Evolutionary conservation across 2,113 vertebrate species (phyloP).

Genomic region (Bucco capensis): DNA sequence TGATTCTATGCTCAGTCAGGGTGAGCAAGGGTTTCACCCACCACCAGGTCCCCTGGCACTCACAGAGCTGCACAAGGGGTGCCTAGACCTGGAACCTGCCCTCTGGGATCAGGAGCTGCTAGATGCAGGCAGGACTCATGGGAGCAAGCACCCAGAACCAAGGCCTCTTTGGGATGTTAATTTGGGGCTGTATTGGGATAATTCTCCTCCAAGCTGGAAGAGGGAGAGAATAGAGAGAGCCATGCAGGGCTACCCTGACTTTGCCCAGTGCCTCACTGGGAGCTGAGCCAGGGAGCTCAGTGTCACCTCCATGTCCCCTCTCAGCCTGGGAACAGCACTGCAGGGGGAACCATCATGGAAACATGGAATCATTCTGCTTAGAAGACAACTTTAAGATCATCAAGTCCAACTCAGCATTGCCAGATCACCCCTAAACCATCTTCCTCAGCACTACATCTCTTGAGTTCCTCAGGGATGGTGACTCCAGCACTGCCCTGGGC

Average conservation of each 20-base stretch:
- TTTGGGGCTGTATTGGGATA: neutral
- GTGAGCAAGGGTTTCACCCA: rapidly evolving
- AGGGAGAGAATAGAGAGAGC: neutral
- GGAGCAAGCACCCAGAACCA: neutral
- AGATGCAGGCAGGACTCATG: neutral
- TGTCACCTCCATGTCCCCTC: neutral
- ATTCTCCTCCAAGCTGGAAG: neutral
- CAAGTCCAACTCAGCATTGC: neutral
- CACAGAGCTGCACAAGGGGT: rapidly evolving
- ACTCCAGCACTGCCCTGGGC: neutral
- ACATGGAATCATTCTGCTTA: neutral
- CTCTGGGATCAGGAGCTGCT: neutral
- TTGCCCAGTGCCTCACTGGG: neutral
- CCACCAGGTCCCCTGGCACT: too few relatives aligned
- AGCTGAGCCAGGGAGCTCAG: neutral
- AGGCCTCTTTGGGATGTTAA: neutral
- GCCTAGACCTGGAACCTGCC: neutral
- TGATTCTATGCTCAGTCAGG: neutral
- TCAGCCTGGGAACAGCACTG: neutral
- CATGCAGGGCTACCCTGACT: neutral
- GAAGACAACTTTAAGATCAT: neutral
- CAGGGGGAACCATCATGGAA: neutral
- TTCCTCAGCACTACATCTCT: neutral
- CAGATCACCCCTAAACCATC: neutral
- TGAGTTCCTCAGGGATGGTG: neutral